Conservation (phyloP, 2,113 vertebrate genomes). For the Scopus umbretta region DNA sequence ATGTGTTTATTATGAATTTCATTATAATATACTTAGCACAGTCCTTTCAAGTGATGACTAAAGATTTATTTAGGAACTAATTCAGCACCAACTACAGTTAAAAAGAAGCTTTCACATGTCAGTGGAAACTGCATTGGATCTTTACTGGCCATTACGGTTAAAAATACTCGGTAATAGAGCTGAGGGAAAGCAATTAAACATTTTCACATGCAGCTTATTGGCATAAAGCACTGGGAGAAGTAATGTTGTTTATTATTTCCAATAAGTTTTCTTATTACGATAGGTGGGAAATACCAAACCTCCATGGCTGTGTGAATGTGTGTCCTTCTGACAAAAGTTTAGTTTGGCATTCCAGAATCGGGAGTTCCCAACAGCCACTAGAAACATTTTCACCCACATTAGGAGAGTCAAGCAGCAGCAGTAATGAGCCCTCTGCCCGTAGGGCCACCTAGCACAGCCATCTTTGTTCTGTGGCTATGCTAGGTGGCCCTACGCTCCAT, state of each 20-base stretch:
- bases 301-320: neutral
- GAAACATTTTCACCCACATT: neutral
- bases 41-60: neutral
- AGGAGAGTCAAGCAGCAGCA: neutral
- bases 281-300: neutral
- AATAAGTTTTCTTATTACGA: neutral
- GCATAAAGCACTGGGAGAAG: too few relatives aligned
- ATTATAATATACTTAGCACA: neutral
- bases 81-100: neutral
- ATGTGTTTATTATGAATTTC: slow-evolving; percentile 32
- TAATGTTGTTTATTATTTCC: too few relatives aligned
- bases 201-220: neutral
- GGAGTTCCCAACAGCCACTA: neutral
- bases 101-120: neutral
- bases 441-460: neutral
- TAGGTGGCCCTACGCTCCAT: too few relatives aligned
- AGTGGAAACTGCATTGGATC: neutral
- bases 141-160: neutral
- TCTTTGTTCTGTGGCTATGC: neutral
- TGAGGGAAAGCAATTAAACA: neutral
- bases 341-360: neutral
- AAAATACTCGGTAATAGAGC: neutral
- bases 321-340: neutral
- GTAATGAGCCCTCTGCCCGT: neutral
- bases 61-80: slow-evolving; percentile 18